Conservation (phyloP, 2,113 vertebrate species). For the Grus americana region DNA sequence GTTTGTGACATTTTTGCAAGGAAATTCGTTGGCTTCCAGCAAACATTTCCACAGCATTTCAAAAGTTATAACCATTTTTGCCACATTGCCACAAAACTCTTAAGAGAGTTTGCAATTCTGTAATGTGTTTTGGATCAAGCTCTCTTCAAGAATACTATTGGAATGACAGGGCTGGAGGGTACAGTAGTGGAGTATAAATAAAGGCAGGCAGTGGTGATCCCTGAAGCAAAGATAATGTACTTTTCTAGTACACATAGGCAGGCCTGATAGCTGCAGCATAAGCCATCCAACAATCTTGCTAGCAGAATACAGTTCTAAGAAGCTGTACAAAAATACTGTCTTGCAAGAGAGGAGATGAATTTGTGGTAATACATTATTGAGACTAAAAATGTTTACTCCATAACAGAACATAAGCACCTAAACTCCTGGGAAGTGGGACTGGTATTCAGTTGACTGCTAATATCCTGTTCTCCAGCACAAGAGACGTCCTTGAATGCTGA, state of each 20-base stretch:
- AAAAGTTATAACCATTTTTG: conserved; percentile 61
- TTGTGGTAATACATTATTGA: background rate
- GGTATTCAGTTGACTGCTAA: background rate
- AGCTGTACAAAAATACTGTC: background rate
- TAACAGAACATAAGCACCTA: background rate
- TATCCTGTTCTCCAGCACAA: background rate
- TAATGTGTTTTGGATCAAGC: conserved; percentile 56
- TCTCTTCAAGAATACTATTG: conserved; percentile 46
- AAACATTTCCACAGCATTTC: conserved; percentile 41
- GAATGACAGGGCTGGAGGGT: conserved; percentile 59
- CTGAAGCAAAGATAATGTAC: conserved; percentile 63
- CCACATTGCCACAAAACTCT: conserved; percentile 56
- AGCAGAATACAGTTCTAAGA: background rate
- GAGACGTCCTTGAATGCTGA: background rate
- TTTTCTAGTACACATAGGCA: conserved; percentile 42
- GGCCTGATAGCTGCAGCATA: conserved; percentile 20
- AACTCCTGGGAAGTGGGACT: background rate
- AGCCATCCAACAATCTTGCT: conserved; percentile 12
- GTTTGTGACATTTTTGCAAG: background rate
- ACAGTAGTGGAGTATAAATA: conserved; percentile 48
- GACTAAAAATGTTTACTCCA: background rate
- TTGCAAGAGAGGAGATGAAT: background rate
- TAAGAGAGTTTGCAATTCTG: conserved; percentile 46
- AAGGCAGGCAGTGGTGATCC: conserved; percentile 59
- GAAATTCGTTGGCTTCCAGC: conserved; percentile 17